These are phyloP conservation scores for Tetheella fluctuosa DNA, from an alignment of 2,888 invertebrate genomes.

Conservation along the genomic window DNA sequence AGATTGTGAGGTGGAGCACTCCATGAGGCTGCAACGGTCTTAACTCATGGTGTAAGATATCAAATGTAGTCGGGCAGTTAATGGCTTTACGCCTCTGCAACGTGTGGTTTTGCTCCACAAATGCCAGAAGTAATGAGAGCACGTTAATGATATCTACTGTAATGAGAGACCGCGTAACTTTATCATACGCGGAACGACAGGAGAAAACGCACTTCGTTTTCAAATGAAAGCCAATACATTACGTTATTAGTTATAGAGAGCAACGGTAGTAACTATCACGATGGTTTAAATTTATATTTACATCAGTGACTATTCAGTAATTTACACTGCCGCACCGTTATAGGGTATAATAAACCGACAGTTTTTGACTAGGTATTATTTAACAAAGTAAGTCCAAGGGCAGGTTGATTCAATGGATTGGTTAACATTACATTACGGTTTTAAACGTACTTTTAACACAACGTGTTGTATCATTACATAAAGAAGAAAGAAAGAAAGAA, in stretches of 20 bases:
- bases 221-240: slow-evolving; percentile 73
- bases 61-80: slow-evolving; percentile 28
- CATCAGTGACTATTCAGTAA: slow-evolving; percentile 32
- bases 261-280: slow-evolving; percentile 66
- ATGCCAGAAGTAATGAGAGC: slow-evolving; percentile 54
- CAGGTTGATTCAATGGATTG: no score
- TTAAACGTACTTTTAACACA: no score
- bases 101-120: slow-evolving; percentile 51
- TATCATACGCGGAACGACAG: slow-evolving; percentile 69
- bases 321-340: no score
- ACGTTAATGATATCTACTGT: slow-evolving; percentile 65
- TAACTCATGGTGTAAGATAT: slow-evolving; percentile 37
- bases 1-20: slow-evolving; percentile 29
- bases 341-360: no score
- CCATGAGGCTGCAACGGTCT: slow-evolving; percentile 25
- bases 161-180: slow-evolving; percentile 72
- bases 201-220: slow-evolving; percentile 72
- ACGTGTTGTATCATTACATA: no score
- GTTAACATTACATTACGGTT: no score
- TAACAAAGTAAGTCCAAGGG: no score
- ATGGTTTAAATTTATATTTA: slow-evolving; percentile 56
- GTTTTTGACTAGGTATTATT: no score
- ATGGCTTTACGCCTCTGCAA: slow-evolving; percentile 45
- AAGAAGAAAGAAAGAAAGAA: no score
- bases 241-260: slow-evolving; percentile 49